Conservation (phyloP, 2,888 invertebrate species). For the Blastobasis adustella region DNA sequence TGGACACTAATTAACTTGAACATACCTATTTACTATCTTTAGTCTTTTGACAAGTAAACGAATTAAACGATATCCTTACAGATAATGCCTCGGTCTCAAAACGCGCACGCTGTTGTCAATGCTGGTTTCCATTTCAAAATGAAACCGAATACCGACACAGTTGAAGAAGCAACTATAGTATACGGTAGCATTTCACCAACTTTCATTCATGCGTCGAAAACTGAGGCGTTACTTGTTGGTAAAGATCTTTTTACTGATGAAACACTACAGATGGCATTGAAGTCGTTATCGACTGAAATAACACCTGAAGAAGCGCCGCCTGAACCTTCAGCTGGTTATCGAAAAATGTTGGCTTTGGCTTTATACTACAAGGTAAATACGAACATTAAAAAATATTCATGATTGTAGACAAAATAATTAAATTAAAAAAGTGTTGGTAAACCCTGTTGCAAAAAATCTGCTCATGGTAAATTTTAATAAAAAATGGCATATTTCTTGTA, state of each 20-base stretch:
- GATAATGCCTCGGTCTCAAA: constrained; percentile 83
- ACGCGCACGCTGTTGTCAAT: constrained; percentile 83
- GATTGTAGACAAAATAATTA: too few relatives aligned
- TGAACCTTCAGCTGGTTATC: constrained; percentile 74
- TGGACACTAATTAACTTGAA: too few relatives aligned
- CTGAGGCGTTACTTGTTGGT: constrained; percentile 63
- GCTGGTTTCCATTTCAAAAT: constrained; percentile 78
- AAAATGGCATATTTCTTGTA: too few relatives aligned
- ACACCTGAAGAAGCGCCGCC: constrained; percentile 55
- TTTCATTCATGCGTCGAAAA: constrained; percentile 59
- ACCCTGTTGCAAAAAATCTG: too few relatives aligned
- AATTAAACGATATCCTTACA: constrained; percentile 31
- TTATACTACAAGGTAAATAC: constrained; percentile 78
- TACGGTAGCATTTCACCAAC: constrained; percentile 71
- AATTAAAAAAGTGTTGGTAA: too few relatives aligned
- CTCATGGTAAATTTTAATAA: too few relatives aligned
- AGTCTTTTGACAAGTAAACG: too few relatives aligned
- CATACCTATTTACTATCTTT: too few relatives aligned
- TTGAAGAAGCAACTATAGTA: constrained; percentile 60
- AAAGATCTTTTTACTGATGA: constrained; percentile 48
- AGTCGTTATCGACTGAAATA: constrained; percentile 34
- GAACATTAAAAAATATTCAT: too few relatives aligned
- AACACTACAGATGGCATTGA: constrained; percentile 46
- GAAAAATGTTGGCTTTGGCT: constrained; percentile 74
- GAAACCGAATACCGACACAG: constrained; percentile 13